Base-by-base conservation (phyloP, 2,797 vertebrate species). In the Delichon dasypus region DNA sequence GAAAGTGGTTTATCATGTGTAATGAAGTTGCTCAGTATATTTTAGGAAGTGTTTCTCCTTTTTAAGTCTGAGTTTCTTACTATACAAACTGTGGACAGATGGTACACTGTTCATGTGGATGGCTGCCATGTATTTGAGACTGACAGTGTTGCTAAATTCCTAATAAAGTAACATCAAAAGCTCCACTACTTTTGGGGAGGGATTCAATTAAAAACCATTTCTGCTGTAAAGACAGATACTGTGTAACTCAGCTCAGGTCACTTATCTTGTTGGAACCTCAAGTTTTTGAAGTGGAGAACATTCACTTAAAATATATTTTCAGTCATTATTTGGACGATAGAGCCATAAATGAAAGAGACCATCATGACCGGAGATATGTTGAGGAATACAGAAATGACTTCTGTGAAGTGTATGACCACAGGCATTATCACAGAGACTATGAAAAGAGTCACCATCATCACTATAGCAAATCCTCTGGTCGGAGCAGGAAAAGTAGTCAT, bases 401-500 rank as follows among this genome's bases (percentile, higher is more conserved):
- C 97, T 98, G 97, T 61, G 97, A 97, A 98, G 98, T 98, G 18
- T 98, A 97, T 95, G 98, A 98, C 88, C 97, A 96, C 96, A 98
- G 97, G 91, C 97, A 97, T 96, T 97, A 97, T 96, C 97, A 96
- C 91, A 97, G 97, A 96, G 98, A 99, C 88, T 88, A 96, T 75
- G 98, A 98, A 97, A 97, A 98, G 98, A 98, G 93, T 96, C 97
- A 98, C 84, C 96, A 95, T 85, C 94, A 97, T 94, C 99, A 99
- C 97, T 99, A 99, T 98, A 99, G 99, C 98, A 99, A 99, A 97
- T 99, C 99, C 47, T 99, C 99, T 16, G 98, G 98, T 45, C 98
- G 96, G 95, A 98, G 98, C 92, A 97, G 98, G 92, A 98, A 97
- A 92, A 99, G 98, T 98, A 98, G 98, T 90, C 98, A 97, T 96